Evolutionary conservation across 2,888 invertebrate species (phyloP).

Genomic region (Apamea epomidion): DNA sequence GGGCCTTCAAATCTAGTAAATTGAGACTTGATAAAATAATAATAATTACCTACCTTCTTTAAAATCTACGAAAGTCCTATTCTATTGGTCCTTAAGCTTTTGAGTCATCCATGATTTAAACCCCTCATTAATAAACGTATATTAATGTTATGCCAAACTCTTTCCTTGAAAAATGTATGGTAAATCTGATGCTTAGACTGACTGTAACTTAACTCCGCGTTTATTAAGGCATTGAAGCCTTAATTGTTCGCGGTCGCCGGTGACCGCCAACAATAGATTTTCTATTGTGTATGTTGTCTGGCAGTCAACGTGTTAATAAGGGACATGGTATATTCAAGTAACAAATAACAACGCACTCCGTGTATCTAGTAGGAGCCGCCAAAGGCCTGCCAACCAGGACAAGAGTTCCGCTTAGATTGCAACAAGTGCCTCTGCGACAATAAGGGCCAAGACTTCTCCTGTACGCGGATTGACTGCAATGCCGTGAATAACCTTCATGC

Average conservation of each 20-base stretch:
- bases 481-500: conserved; percentile 76
- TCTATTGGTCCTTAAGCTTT: neutral
- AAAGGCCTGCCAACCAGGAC: conserved; percentile 84
- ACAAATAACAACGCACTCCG: conserved; percentile 67
- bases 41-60: neutral
- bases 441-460: conserved; percentile 84
- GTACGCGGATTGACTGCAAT: conserved; percentile 86
- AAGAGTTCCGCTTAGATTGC: conserved; percentile 87
- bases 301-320: too few relatives aligned
- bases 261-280: too few relatives aligned
- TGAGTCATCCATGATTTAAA: neutral
- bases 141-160: neutral
- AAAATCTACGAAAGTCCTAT: neutral
- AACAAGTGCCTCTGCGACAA: conserved; percentile 87
- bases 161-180: neutral
- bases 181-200: too few relatives aligned
- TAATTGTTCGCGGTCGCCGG: too few relatives aligned
- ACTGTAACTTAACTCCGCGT: too few relatives aligned
- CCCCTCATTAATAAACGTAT: neutral
- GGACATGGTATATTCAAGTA: neutral
- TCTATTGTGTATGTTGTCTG: too few relatives aligned
- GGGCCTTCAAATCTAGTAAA: neutral
- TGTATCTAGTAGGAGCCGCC: conserved; percentile 78
- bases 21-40: neutral
- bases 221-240: too few relatives aligned